These are phyloP conservation scores for Chrysocyon brachyurus DNA, from an alignment of 2,797 vertebrate genomes.

Conservation along the genomic window DNA sequence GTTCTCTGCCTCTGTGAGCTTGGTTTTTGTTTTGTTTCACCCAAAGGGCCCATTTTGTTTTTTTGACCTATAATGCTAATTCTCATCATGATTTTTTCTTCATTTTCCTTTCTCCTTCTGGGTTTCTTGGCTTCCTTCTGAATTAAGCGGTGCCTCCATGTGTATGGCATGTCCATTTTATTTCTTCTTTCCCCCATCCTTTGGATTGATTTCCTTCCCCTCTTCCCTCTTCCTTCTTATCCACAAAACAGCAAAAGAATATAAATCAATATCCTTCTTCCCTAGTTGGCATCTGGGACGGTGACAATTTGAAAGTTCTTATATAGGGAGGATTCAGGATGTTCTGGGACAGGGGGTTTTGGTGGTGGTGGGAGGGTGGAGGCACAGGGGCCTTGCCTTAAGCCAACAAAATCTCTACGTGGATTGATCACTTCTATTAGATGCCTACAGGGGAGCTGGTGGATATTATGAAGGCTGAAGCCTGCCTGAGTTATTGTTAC, in stretches of 20 bases:
- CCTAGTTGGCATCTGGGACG: background rate
- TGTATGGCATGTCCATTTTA: background rate
- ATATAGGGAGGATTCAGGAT: background rate
- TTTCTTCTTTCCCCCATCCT: background rate
- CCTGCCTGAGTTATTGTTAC: background rate
- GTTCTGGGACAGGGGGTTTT: background rate
- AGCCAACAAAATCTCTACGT: background rate
- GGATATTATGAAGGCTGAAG: background rate
- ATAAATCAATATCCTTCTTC: background rate
- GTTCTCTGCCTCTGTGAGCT: background rate
- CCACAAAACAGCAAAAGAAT: background rate
- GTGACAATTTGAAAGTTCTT: background rate
- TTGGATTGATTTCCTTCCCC: background rate
- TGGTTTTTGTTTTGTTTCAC: background rate
- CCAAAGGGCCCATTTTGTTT: background rate
- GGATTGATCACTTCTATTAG: background rate
- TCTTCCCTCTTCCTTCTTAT: background rate
- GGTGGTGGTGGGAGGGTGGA: background rate
- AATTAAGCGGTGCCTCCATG: background rate
- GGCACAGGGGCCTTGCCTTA: background rate
- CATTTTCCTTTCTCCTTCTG: slow-evolving; percentile 41
- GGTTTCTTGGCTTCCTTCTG: slow-evolving; percentile 43
- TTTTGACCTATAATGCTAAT: background rate
- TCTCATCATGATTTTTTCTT: background rate
- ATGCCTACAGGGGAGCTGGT: background rate